phyloP scores from a whole-genome alignment of 1,140 invertebrate genomes.

The Melanaphis sacchari region DNA sequence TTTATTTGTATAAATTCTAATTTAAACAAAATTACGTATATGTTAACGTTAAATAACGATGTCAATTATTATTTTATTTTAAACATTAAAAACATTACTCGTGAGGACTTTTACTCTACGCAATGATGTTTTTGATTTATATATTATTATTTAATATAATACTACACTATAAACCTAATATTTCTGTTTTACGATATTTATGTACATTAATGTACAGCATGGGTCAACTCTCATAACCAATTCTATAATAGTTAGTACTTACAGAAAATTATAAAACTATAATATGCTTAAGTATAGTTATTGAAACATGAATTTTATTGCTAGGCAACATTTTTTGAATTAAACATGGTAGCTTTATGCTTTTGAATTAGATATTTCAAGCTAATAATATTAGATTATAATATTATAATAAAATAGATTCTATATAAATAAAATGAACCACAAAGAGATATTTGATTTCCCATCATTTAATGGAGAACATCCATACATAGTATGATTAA shows the following conservation, averaged over 20 bases:
- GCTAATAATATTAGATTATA: background rate
- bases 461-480: slow-evolving; percentile 31
- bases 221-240: background rate
- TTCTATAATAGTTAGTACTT: background rate
- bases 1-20: too few species aligned
- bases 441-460: slow-evolving; percentile 6
- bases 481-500: slow-evolving; percentile 36
- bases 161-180: too few species aligned
- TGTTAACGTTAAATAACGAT: too few species aligned
- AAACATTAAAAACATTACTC: too few species aligned
- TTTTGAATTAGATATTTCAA: background rate
- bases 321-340: background rate
- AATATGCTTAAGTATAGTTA: background rate
- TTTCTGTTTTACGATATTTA: too few species aligned
- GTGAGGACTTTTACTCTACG: too few species aligned
- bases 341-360: background rate
- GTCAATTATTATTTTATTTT: too few species aligned
- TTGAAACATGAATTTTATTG: background rate
- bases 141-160: too few species aligned
- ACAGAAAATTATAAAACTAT: background rate
- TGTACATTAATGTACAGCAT: too few species aligned
- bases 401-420: background rate
- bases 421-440: background rate
- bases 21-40: too few species aligned
- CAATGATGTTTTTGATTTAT: too few species aligned